Evolutionary conservation across 2,888 invertebrate genomes (phyloP), one percentile per base, ranked within the genome.

Genomic region (Dascillus cervinus): DNA sequence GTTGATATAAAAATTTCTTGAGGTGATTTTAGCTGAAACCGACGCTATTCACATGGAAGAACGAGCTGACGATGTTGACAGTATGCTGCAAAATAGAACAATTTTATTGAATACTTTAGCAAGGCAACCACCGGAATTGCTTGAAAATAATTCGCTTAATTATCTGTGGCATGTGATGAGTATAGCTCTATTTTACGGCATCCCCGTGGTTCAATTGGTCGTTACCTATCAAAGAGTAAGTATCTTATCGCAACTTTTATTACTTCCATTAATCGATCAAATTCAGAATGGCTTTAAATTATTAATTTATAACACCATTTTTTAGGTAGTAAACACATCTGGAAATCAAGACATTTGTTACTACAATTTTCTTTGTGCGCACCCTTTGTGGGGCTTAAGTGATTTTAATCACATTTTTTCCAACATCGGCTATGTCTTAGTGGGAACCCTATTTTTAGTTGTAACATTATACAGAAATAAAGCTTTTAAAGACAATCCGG

Each of bases 381-480:
- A 85, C 60, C 86, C 87, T 0, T 66, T 83, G 2, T 79, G 77
- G 37, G 64, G 72, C 1, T 65, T 88, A 8, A 80, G 80, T 0
- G 84, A 89, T 55, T 87, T 87, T 64, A 91, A 90, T 70, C 90
- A 89, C 58, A 79, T 91, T 31, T 83, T 73, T 64, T 86, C 86
- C 11, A 91, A 91, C 64, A 68, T 83, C 21, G 86, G 86, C 4
- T 91, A 91, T 59, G 64, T 88, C 8, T 48, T 86, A 39, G 71
- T 90, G 11, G 90, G 90, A 10, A 61, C 82, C 29, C 71, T 90
- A 13, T 88, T 89, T 62, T 68, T 88, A 45, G 63, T 79, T 41
- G 73, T 87, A 41, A 81, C 82, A 34, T 69, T 70, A 36, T 67
- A 71, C 39, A 69, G 76, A 41, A 70, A 73, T 32, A 40, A 47